These are phyloP conservation scores for Acyrthosiphon pisum DNA, from an alignment of 1,140 invertebrate genomes.

Conservation along the genomic window DNA sequence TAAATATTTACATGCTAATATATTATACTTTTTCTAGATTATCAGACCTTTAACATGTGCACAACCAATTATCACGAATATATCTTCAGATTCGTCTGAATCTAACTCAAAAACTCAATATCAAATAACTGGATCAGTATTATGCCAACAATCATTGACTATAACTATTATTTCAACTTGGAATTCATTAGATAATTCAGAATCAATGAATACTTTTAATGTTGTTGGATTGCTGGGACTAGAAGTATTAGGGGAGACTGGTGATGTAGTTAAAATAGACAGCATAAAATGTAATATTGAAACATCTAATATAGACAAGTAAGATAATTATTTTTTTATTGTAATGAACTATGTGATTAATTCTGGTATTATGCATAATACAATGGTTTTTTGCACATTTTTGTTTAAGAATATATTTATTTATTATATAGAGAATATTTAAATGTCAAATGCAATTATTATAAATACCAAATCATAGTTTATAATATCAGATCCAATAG, in stretches of 20 bases:
- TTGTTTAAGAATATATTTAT: not conserved
- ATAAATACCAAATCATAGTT: not conserved
- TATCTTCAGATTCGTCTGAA: conserved; percentile 40
- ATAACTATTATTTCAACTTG: conserved; percentile 59
- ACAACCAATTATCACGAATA: conserved; percentile 50
- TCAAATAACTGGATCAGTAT: conserved; percentile 59
- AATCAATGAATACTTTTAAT: conserved; percentile 36
- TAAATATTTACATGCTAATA: not conserved
- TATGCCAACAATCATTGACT: conserved; percentile 59
- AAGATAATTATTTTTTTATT: conserved; percentile 25
- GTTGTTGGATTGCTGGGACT: conserved; percentile 66
- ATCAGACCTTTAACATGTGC: conserved; percentile 60
- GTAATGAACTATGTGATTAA: not conserved
- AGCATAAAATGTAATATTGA: conserved; percentile 58
- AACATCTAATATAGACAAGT: conserved; percentile 39
- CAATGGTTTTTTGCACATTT: not conserved
- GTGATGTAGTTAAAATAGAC: conserved; percentile 60
- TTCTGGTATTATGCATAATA: not conserved
- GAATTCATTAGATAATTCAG: conserved; percentile 56
- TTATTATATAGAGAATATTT: not conserved
- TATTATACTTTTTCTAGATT: conserved; percentile 21
- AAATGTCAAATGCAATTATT: not conserved
- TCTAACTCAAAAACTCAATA: conserved; percentile 4
- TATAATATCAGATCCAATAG: not conserved
- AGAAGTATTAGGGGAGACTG: conserved; percentile 65